These are phyloP conservation scores for Nansenia antarctica DNA, from an alignment of 2,113 vertebrate species.

Conservation along the genomic window DNA sequence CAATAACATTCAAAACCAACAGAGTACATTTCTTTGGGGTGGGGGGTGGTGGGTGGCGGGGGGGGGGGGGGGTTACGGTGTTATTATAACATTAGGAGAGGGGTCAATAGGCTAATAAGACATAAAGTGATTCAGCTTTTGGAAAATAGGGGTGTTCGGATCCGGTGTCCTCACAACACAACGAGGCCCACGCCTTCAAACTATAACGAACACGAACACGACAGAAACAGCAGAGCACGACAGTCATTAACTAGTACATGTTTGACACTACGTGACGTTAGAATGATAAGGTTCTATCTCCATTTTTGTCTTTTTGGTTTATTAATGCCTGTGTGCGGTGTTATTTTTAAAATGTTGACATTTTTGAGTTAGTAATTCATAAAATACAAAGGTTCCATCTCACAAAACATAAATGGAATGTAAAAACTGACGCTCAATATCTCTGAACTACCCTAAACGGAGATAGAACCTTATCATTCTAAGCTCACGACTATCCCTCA, in stretches of 20 bases:
- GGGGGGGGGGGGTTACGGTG: conserved; percentile 25
- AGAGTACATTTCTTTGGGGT: conserved; percentile 28
- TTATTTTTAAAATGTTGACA: too few relatives aligned
- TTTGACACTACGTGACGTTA: neutral
- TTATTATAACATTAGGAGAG: conserved; percentile 37
- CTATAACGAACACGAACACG: neutral
- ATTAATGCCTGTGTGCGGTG: too few relatives aligned
- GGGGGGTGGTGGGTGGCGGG: conserved; percentile 20
- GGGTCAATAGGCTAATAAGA: conserved; percentile 41
- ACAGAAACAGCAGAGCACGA: neutral
- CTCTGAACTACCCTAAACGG: too few relatives aligned
- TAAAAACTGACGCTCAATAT: too few relatives aligned
- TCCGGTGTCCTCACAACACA: conserved; percentile 16
- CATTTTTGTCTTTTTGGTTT: too few relatives aligned
- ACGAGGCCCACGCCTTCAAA: conserved; percentile 8
- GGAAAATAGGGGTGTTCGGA: conserved; percentile 7
- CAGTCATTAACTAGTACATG: neutral
- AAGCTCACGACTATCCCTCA: too few relatives aligned
- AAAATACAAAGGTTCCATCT: too few relatives aligned
- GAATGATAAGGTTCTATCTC: too few relatives aligned
- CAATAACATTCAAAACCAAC: conserved; percentile 9
- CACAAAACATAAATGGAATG: too few relatives aligned
- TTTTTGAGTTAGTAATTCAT: too few relatives aligned
- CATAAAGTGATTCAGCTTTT: conserved; percentile 38
- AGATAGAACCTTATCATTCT: too few relatives aligned